A percentile compares a stretch with the other conserved stretches of the same genome.
Conservation (phyloP, 1,140 invertebrate genomes). For the Battus philenor region DNA sequence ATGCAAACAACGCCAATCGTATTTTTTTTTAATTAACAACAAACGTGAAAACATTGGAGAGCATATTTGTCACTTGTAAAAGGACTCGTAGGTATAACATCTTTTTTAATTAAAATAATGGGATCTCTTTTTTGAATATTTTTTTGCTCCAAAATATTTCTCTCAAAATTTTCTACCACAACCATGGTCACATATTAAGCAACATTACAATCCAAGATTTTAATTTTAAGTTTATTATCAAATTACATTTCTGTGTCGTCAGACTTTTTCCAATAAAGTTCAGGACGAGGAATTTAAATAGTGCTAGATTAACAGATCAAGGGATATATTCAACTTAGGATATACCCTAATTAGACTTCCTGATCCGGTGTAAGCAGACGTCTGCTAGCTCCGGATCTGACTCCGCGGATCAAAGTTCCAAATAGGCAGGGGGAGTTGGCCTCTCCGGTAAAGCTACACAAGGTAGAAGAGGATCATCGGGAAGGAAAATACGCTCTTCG, state of each 20-base stretch:
- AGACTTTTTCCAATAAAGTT: slow-evolving; percentile 10
- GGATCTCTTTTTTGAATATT: slow-evolving; percentile 50
- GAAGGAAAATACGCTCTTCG: slow-evolving; percentile 77
- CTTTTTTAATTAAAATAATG: slow-evolving; percentile 56
- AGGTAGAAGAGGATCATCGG: slow-evolving; percentile 58
- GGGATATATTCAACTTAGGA: slow-evolving; percentile 1
- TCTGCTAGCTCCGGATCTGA: slow-evolving; percentile 66
- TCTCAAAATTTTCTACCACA: slow-evolving; percentile 70
- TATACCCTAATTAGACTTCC: slow-evolving; percentile 32
- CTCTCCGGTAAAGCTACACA: slow-evolving; percentile 52
- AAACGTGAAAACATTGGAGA: not conserved
- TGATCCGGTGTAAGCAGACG: slow-evolving; percentile 43
- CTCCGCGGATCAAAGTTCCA: slow-evolving; percentile 69
- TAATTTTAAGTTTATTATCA: slow-evolving; percentile 33
- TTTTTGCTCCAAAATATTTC: slow-evolving; percentile 66
- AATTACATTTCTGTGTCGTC: slow-evolving; percentile 16
- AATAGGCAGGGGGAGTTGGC: slow-evolving; percentile 60
- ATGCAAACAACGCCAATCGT: slow-evolving; percentile 37
- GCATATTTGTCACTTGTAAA: slow-evolving; percentile 34
- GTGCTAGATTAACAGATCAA: slow-evolving; percentile 7
- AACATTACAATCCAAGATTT: slow-evolving; percentile 28
- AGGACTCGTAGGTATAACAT: slow-evolving; percentile 41
- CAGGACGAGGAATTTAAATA: slow-evolving; percentile 7
- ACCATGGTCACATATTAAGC: slow-evolving; percentile 66
- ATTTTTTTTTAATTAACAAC: slow-evolving; percentile 28